phyloP scores from a whole-genome alignment of 2,797 vertebrate genomes.

The Enteromius radiatus region DNA sequence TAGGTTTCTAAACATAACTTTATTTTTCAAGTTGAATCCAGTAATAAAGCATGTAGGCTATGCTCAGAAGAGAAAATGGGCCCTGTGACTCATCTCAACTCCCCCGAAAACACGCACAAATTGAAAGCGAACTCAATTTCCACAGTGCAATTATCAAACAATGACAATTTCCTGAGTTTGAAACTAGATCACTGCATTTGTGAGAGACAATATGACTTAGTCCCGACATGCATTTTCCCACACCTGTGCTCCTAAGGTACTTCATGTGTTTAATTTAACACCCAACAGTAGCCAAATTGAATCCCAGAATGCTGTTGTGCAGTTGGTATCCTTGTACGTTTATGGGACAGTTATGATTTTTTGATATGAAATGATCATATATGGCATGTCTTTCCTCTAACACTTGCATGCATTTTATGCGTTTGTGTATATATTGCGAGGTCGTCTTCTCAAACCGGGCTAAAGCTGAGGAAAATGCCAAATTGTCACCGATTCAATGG shows the following conservation, averaged over 20 bases:
- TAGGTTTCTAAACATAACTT: background rate
- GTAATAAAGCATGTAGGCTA: background rate
- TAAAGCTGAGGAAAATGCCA: slow-evolving; percentile 26
- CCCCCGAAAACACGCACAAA: slow-evolving; percentile 27
- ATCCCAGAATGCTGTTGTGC: background rate
- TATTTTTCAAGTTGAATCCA: background rate
- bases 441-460: background rate
- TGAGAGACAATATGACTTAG: slow-evolving; percentile 9
- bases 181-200: slow-evolving; percentile 4
- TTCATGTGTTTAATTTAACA: slow-evolving; percentile 12
- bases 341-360: background rate
- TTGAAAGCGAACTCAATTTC: background rate
- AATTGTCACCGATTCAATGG: slow-evolving; percentile 36
- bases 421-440: background rate
- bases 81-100: background rate
- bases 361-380: background rate
- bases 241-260: background rate
- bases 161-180: background rate
- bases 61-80: slow-evolving; percentile 17
- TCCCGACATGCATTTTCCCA: slow-evolving; percentile 2
- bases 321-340: background rate
- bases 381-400: background rate
- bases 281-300: background rate
- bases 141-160: slow-evolving; percentile 8
- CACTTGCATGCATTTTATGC: background rate